These are phyloP conservation scores for Lophotis ruficrista DNA, from an alignment of 2,113 vertebrate species.

Conservation along the genomic window DNA sequence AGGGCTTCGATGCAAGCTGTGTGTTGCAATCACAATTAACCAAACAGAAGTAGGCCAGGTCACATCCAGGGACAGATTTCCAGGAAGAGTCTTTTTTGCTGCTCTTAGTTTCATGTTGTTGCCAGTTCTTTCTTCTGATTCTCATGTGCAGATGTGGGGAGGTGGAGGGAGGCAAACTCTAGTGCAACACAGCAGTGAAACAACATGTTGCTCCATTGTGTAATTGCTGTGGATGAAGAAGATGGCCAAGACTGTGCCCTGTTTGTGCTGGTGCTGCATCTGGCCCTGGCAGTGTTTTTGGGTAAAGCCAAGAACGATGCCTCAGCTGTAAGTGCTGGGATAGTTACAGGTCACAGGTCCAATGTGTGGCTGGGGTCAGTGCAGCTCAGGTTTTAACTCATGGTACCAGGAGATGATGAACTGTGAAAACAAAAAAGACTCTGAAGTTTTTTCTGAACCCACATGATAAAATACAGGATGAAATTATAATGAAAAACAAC, in stretches of 20 bases:
- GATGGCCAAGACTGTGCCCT: background rate
- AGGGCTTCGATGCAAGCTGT: background rate
- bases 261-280: background rate
- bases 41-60: fast-evolving
- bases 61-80: background rate
- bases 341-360: background rate
- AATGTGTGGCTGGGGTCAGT: fast-evolving
- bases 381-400: background rate
- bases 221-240: background rate
- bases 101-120: background rate
- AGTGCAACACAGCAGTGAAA: background rate
- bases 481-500: background rate
- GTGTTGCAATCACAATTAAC: background rate
- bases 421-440: background rate
- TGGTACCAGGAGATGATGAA: background rate
- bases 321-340: background rate
- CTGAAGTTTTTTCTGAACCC: background rate
- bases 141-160: fast-evolving
- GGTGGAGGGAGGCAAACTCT: background rate
- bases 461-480: background rate
- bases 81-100: background rate
- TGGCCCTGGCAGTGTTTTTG: background rate
- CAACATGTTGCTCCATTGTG: background rate
- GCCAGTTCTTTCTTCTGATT: background rate
- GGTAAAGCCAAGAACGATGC: background rate